Evolutionary conservation across 2,888 invertebrate genomes (phyloP), one percentile per base, ranked within the genome.

Genomic region (Hirtodrosophila histrioides): DNA sequence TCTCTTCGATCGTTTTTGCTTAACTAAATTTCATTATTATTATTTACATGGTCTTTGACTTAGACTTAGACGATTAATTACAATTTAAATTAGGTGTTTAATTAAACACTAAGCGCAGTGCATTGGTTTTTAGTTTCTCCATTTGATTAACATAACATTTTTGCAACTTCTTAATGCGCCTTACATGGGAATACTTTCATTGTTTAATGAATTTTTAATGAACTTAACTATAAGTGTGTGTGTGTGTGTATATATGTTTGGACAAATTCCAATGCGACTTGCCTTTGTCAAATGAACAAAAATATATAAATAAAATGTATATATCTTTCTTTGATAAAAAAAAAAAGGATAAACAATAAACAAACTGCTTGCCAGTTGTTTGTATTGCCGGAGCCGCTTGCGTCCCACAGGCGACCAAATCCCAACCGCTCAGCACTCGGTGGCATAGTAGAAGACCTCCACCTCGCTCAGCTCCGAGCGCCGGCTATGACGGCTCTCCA

Each of bases 381-480:
- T 64, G 53, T 27, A 62, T 55, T 63, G 72, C 74, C 63, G 74
- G 63, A 27, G 8, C 46, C 46, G 76, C 72, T 63, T 56, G 63
- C 72, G 62, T 23, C 58, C 12, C 67, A 58, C 58, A 40, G 37
- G 49, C 45, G 44, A 45, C 29, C 31, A 31, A 31, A 33, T 44
- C 27, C 40, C 37, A n/a, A n/a, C 12, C 24, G 12, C 11, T 51
- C 27, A 90, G 71, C 90, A 90, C 62, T 90, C 86, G 65, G 90
- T 90, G 69, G 90, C 90, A 65, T 88, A 85, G 72, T 89, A 89
- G 58, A 90, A 90, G 43, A 90, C 81, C 66, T 89, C 90, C 60
- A 89, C 88, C 61, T 83, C 82, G 58, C 60, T 78, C 41, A 80
- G 45, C 50, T 74, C 43, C 46, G 58, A 44, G 53, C 64, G 70